Conservation (phyloP, 2,797 vertebrate genomes). For the Lacerta bilineata region DNA sequence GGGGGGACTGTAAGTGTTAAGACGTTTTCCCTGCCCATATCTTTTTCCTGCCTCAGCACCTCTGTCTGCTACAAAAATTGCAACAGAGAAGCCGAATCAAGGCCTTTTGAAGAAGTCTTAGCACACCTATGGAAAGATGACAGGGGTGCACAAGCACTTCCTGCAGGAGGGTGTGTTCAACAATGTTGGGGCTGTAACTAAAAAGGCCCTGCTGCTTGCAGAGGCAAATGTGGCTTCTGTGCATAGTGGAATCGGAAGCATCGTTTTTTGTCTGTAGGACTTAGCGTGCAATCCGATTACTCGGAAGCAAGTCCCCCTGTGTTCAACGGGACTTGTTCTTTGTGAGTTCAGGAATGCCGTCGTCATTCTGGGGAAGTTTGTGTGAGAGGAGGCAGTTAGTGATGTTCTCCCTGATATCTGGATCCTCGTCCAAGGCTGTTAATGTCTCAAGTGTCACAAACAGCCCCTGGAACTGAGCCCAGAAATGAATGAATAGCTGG, state of each 20-base stretch:
- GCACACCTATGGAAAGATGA: no score
- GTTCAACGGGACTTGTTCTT: no score
- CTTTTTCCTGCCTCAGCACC: no score
- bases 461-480: not conserved
- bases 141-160: not conserved
- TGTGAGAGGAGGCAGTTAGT: no score
- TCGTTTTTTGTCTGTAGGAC: not conserved
- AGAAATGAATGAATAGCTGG: not conserved
- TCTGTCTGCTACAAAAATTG: no score
- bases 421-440: no score
- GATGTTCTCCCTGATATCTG: no score
- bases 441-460: not conserved
- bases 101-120: not conserved
- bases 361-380: not conserved
- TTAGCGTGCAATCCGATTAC: not conserved
- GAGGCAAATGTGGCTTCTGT: not conserved
- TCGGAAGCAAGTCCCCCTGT: no score
- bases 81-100: not conserved
- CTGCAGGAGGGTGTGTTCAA: not conserved
- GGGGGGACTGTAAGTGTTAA: no score
- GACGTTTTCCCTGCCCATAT: no score
- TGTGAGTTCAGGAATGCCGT: no score
- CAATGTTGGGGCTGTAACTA: not conserved
- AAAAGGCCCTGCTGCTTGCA: not conserved
- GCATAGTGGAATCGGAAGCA: no score